Conservation (phyloP, 2,797 vertebrate genomes). For the Calcarius lapponicus region DNA sequence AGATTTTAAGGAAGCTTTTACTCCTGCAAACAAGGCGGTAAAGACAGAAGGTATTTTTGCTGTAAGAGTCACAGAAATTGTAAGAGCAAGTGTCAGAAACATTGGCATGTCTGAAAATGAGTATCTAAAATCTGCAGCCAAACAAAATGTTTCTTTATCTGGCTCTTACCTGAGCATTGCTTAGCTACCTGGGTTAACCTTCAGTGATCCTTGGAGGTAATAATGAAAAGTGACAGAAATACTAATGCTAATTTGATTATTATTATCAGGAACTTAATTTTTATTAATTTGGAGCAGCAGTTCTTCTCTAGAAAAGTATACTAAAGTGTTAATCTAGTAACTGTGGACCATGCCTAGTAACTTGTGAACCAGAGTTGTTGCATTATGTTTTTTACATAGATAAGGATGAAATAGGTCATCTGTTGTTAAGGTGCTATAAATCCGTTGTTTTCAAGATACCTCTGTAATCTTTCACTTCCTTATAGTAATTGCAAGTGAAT, state of each 20-base stretch:
- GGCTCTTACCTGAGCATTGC: neutral
- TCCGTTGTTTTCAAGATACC: neutral
- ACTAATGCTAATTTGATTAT: neutral
- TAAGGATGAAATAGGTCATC: neutral
- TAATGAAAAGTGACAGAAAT: neutral
- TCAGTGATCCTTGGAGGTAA: neutral
- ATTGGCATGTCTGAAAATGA: neutral
- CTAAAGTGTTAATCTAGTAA: neutral
- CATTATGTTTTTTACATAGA: neutral
- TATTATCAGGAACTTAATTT: neutral
- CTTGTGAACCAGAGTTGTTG: neutral
- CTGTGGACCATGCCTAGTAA: neutral
- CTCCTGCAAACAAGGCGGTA: neutral
- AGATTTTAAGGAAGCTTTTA: neutral
- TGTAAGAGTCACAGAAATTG: neutral
- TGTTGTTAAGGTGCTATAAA: neutral
- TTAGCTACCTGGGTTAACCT: neutral
- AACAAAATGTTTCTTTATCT: neutral
- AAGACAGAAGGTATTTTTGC: neutral
- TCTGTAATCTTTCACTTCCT: neutral
- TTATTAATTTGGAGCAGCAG: neutral
- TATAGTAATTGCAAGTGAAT: neutral
- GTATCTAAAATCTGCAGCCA: neutral
- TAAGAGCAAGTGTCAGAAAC: neutral
- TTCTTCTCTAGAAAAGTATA: neutral